phyloP scores from a whole-genome alignment of 1,140 invertebrate genomes.

The Agrilus planipennis region DNA sequence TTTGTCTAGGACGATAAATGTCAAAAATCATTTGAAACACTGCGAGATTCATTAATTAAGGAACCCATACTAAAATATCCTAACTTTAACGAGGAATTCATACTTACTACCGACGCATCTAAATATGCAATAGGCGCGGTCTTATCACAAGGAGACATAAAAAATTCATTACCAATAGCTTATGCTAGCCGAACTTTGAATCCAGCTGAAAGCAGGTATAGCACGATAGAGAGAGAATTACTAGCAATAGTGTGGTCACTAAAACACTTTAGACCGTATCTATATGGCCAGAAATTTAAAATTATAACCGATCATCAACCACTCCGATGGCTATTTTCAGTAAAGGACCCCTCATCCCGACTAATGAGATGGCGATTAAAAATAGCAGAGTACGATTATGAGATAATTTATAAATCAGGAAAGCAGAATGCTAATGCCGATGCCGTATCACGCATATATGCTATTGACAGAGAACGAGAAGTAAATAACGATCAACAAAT shows the following conservation, averaged over 20 bases:
- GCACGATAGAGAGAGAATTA: slow-evolving; percentile 1
- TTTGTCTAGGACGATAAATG: slow-evolving; percentile 22
- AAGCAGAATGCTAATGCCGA: slow-evolving; percentile 29
- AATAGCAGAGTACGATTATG: slow-evolving; percentile 31
- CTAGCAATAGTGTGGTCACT: slow-evolving; percentile 17
- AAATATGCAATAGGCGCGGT: slow-evolving; percentile 17
- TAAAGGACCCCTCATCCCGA: slow-evolving; percentile 27
- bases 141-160: background rate
- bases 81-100: slow-evolving; percentile 11
- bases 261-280: slow-evolving; percentile 30
- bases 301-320: slow-evolving; percentile 24
- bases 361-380: slow-evolving; percentile 33
- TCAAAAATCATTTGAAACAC: slow-evolving; percentile 22
- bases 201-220: background rate
- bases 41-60: background rate
- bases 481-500: too few relatives aligned
- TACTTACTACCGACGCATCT: slow-evolving; percentile 20
- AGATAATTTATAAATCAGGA: slow-evolving; percentile 31
- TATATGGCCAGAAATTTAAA: slow-evolving; percentile 24
- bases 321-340: slow-evolving; percentile 12
- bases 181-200: slow-evolving; percentile 2
- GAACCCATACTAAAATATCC: slow-evolving; percentile 6
- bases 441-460: too few relatives aligned
- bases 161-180: background rate
- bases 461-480: too few relatives aligned